Conservation (phyloP, 2,888 invertebrate genomes). For the Trissonchulus sp. region DNA sequence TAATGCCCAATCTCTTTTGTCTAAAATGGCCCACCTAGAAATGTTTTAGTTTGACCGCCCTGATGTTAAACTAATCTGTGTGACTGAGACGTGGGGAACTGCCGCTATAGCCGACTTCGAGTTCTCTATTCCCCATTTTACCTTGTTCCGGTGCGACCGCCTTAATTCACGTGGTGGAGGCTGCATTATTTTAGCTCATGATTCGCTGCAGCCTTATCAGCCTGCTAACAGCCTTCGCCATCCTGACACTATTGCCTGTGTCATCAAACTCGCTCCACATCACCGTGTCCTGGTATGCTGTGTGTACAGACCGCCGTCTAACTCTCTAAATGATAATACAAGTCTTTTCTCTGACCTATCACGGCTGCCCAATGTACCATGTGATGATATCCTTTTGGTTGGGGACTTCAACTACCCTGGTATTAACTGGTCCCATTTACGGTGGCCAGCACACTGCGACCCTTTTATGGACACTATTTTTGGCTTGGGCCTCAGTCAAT, state of each 20-base stretch:
- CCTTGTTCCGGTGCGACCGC: background rate
- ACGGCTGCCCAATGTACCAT: background rate
- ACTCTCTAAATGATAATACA: background rate
- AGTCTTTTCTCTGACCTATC: background rate
- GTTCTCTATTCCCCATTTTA: background rate
- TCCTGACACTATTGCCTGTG: background rate
- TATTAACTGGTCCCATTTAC: background rate
- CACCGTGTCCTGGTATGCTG: slow-evolving; percentile 10
- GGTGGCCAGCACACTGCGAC: background rate
- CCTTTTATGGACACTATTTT: slow-evolving; percentile 10
- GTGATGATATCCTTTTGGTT: background rate
- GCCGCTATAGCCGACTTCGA: background rate
- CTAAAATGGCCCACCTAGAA: background rate
- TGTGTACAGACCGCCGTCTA: slow-evolving; percentile 6
- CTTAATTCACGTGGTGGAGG: background rate
- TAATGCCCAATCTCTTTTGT: background rate
- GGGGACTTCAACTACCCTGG: slow-evolving; percentile 8
- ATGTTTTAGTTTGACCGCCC: background rate
- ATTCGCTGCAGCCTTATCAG: background rate
- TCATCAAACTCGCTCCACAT: background rate
- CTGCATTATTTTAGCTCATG: background rate
- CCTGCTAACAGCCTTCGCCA: background rate
- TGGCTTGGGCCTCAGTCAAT: background rate
- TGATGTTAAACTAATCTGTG: no score
- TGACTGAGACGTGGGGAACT: background rate